These are phyloP conservation scores for Drosophila pseudoobscura DNA, from an alignment of 1,140 invertebrate species.

Conservation along the genomic window DNA sequence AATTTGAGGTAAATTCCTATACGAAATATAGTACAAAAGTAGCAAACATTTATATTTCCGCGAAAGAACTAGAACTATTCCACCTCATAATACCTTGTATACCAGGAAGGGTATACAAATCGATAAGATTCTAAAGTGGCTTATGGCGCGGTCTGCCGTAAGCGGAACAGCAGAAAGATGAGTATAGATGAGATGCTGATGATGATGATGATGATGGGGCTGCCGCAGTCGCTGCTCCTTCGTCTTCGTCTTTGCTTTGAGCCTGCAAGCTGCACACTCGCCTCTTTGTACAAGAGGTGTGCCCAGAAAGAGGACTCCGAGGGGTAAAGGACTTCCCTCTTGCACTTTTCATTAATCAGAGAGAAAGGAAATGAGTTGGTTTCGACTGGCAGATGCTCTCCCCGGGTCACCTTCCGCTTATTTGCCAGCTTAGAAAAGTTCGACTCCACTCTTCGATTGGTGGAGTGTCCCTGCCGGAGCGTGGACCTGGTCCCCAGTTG, in stretches of 20 bases:
- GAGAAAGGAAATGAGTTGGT: conserved; percentile 37
- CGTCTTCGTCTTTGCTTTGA: conserved; percentile 59
- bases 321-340: conserved; percentile 26
- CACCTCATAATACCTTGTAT: no score
- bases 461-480: neutral
- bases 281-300: conserved; percentile 57
- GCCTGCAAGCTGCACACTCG: conserved; percentile 55
- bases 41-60: no score
- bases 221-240: conserved; percentile 14
- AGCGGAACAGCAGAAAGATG: neutral
- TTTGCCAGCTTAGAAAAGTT: conserved; percentile 9
- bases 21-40: no score
- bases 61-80: no score
- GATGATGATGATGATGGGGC: conserved; percentile 25
- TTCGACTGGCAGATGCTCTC: conserved; percentile 22
- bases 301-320: conserved; percentile 11
- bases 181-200: conserved; percentile 3
- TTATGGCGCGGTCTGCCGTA: conserved; percentile 33
- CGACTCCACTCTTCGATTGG: conserved; percentile 10
- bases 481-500: no score
- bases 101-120: conserved; percentile 24
- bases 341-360: conserved; percentile 79
- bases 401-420: neutral
- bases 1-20: no score
- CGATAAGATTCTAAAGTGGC: conserved; percentile 74